Evolutionary conservation across 2,113 vertebrate genomes (phyloP).

Genomic region (Elaphurus davidianus): DNA sequence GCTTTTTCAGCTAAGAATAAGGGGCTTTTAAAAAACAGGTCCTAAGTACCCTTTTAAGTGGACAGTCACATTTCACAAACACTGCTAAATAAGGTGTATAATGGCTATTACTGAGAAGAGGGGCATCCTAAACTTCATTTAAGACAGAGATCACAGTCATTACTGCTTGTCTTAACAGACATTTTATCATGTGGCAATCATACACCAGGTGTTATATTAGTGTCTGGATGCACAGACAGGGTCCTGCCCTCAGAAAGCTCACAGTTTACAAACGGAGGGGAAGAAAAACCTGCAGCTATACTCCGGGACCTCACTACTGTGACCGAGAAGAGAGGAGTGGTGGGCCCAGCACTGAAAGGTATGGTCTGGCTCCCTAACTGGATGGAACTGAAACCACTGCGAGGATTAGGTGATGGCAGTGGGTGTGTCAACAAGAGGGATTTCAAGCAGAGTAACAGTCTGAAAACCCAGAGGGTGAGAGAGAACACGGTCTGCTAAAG

Average conservation of each 20-base stretch:
- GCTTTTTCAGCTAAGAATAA: neutral
- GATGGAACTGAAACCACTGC: neutral
- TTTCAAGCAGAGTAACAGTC: neutral
- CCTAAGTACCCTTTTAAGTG: neutral
- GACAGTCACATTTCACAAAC: neutral
- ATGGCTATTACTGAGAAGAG: neutral
- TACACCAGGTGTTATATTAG: accelerated
- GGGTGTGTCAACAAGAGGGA: accelerated
- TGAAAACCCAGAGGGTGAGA: neutral
- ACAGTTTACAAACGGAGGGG: neutral
- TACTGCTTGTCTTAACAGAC: neutral
- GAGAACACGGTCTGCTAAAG: neutral
- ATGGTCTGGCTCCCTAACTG: neutral
- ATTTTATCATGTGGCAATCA: neutral
- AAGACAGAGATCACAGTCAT: neutral
- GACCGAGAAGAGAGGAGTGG: neutral
- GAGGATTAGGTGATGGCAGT: neutral
- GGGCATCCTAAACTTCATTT: neutral
- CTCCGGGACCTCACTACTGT: neutral
- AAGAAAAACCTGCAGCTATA: neutral
- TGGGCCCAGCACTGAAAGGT: neutral
- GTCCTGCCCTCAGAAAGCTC: neutral
- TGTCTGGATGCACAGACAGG: neutral
- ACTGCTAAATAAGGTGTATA: neutral
- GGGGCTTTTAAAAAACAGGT: neutral